Evolutionary conservation across 2,888 invertebrate genomes (phyloP), one percentile per base, ranked within the genome.

Genomic region (Athalia cordata): DNA sequence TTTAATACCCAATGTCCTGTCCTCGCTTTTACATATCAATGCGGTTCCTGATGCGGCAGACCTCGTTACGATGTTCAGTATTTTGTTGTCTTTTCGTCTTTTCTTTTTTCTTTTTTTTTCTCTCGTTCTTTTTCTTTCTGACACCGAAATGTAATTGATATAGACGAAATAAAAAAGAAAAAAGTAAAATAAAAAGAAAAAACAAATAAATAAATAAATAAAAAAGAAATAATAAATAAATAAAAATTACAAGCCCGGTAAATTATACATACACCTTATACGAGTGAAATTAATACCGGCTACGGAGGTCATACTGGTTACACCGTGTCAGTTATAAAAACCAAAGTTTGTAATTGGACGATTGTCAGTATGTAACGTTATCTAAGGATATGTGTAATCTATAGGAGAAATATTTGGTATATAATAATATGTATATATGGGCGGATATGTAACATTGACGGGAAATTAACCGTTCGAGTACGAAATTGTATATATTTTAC

Each of bases 241-340:
- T 67, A 9, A 50, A 11, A 29, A 67, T 15, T 29, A 67, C 55
- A n/a, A 55, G 55, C 11, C 6, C 55, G n/a, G 55, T 11, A 55
- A n/a, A 55, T 55, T 9, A 55, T 55, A n/a, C 9, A 55, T 65
- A 47, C 9, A 49, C 11, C n/a, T 47, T 50, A 13, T 13, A 67
- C 4, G 50, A 4, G 13, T 59, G 72, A 72, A 72, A 72, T 59
- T 45, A 59, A 72, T 59, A 72, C 13, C 59, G 4, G 47, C 45
- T 13, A 13, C 29, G 57, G 72, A 72, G 57, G 72, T 72, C 72
- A 72, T 45, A 59, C 59, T 57, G 47, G 72, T 72, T 47, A 72
- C 57, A 59, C 72, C 57, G n/a, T 9, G 68, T 68, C 55, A 68
- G 29, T 8, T 72, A 29, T 29, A 29, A 29, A 29, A 29, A 29